A percentile compares a stretch with the other conserved stretches of the same genome.
Conservation (phyloP, 2,797 vertebrate genomes). For the Melanotaenia pygmaea region DNA sequence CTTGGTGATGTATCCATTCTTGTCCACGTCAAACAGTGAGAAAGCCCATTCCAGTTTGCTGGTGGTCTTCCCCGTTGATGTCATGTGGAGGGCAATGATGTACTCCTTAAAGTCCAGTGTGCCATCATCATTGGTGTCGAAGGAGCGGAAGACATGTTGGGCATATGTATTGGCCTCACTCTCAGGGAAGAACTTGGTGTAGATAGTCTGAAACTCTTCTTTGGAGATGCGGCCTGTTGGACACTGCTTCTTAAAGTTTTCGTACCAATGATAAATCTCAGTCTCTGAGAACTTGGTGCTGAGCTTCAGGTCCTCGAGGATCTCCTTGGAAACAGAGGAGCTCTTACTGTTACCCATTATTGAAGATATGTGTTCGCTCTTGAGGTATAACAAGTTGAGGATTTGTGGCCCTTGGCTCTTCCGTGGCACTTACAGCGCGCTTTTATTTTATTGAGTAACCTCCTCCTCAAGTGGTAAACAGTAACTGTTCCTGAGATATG, state of each 20-base stretch:
- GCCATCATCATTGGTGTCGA: constrained; percentile 83
- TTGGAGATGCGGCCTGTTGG: constrained; percentile 77
- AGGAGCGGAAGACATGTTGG: constrained; percentile 84
- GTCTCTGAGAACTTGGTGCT: constrained; percentile 82
- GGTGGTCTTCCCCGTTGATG: constrained; percentile 80
- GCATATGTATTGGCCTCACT: constrained; percentile 80
- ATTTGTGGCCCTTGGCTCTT: constrained; percentile 15
- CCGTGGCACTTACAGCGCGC: not conserved
- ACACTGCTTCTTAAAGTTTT: constrained; percentile 83
- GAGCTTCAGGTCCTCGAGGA: constrained; percentile 83
- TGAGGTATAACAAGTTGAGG: constrained; percentile 2
- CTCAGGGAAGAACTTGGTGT: constrained; percentile 82
- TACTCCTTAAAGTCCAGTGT: constrained; percentile 86
- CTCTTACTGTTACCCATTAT: constrained; percentile 83
- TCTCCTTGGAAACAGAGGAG: constrained; percentile 79
- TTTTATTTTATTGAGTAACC: constrained; percentile 3
- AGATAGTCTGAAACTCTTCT: constrained; percentile 81
- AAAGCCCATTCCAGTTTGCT: constrained; percentile 85
- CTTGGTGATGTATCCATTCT: constrained; percentile 85
- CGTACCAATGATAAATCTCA: constrained; percentile 83
- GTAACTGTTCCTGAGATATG: not conserved
- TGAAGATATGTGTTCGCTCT: constrained; percentile 26
- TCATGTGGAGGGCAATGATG: constrained; percentile 85
- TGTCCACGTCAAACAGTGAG: constrained; percentile 84
- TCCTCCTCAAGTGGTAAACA: constrained; percentile 18